Conservation (phyloP, 23 tunicate genomes). For the Diplosoma virens region DNA sequence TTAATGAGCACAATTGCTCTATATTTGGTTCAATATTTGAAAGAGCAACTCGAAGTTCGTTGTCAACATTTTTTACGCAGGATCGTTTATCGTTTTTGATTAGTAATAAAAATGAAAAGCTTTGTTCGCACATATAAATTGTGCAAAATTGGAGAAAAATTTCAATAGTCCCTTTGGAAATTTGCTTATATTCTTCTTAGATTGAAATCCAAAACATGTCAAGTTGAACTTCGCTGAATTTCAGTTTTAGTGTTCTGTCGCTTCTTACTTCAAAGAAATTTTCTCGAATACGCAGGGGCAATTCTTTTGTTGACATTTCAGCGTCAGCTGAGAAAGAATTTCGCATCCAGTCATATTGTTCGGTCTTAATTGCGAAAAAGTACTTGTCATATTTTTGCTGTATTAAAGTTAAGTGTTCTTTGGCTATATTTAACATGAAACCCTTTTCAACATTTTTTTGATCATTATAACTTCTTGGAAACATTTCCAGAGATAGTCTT, state of each 20-base stretch:
- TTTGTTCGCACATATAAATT: background rate
- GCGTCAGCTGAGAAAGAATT: constrained; percentile 9
- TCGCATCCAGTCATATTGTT: constrained; percentile 6
- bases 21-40: background rate
- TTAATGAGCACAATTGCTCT: background rate
- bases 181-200: background rate
- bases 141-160: background rate
- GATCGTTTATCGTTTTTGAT: background rate
- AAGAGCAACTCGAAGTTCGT: background rate
- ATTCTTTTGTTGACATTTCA: constrained; percentile 6
- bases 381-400: constrained; percentile 6
- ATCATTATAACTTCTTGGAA: background rate
- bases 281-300: background rate
- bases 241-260: constrained; percentile 7
- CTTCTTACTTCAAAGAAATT: constrained; percentile 6
- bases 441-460: background rate
- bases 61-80: background rate
- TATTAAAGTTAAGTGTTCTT: constrained; percentile 3
- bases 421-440: background rate
- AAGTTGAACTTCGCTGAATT: constrained; percentile 18
- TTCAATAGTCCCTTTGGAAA: background rate
- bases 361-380: constrained; percentile 8
- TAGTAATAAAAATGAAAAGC: background rate
- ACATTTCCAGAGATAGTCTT: constrained; percentile 1
- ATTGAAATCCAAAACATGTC: background rate